Base-by-base conservation (phyloP, 2,113 vertebrate species). In the Chloroceryle aenea region DNA sequence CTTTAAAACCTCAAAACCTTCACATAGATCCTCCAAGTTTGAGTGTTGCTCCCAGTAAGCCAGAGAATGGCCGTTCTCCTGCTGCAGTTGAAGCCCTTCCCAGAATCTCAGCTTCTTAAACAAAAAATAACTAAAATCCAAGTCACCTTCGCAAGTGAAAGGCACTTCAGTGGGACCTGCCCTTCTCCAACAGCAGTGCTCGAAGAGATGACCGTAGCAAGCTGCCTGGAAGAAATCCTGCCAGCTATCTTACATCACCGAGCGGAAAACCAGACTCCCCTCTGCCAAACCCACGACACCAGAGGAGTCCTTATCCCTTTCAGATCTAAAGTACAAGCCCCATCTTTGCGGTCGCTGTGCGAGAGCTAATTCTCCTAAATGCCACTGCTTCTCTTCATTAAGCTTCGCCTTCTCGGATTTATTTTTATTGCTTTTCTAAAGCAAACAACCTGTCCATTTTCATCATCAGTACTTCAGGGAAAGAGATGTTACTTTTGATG, bases 401-500 rank as follows among this genome's bases (percentile, higher is more conserved):
- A 56, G 84, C 59, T 84, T 10, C 77, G 73, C 56, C 66, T 66
- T 27, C 43, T 21, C 53, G 64, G 27, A 19, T 64, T 76, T 56
- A 42, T 62, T 53, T 71, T 61, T 40, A 52, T 67, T 12, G 36
- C 67, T 62, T 19, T 30, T 42, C 75, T 19, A 22, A 45, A 84
- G 67, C 83, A 69, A 79, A 30, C 48, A 40, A 40, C n/a, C 42
- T 80, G 32, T 55, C 40, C 23, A 0, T 38, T 25, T 59, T 38
- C 89, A 69, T 63, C 96, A 73, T 3, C 80, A 75, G 73, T 15
- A 25, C 78, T 96, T 96, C 93, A n/a, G 84, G 93, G 85, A 95
- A 91, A 56, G 52, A 95, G 87, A 64, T 85, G 61, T 61, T 36
- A 53, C 74, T 63, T 64, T 30, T 93, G 95, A 94, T 96, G 94